These are phyloP conservation scores for Diabrotica undecimpunctata DNA, from an alignment of 1,140 invertebrate species.

Conservation along the genomic window DNA sequence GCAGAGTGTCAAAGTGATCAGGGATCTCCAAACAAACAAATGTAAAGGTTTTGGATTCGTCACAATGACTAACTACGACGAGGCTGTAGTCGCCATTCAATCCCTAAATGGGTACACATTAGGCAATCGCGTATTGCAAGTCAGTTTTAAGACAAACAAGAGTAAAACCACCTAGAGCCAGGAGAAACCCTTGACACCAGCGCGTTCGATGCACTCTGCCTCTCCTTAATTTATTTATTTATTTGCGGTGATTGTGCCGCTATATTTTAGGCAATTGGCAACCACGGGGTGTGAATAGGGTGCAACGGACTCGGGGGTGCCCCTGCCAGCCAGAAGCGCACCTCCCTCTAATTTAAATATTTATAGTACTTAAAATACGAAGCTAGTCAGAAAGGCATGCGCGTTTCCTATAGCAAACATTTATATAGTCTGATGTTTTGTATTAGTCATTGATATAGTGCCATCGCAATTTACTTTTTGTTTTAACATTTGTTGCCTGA, in stretches of 20 bases:
- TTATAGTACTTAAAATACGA: constrained; percentile 47
- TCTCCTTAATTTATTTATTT: constrained; percentile 32
- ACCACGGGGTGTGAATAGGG: constrained; percentile 27
- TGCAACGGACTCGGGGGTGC: constrained; percentile 23
- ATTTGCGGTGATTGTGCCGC: constrained; percentile 7
- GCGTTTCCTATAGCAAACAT: constrained; percentile 45
- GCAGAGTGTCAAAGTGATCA: constrained; percentile 96
- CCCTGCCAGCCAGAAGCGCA: constrained; percentile 24
- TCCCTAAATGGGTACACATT: constrained; percentile 96
- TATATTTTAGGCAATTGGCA: constrained; percentile 30
- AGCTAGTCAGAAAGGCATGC: constrained; percentile 48
- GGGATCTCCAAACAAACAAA: constrained; percentile 96
- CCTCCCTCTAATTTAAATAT: constrained; percentile 28
- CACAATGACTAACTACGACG: constrained; percentile 99
- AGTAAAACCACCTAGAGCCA: constrained; percentile 77
- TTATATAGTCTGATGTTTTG: constrained; percentile 36
- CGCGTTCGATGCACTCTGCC: constrained; percentile 27
- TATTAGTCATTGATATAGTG: constrained; percentile 37
- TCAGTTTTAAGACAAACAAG: constrained; percentile 96
- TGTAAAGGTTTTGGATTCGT: constrained; percentile 99
- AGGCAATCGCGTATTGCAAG: constrained; percentile 95
- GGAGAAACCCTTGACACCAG: constrained; percentile 31
- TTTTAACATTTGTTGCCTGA: constrained; percentile 1
- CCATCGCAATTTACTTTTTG: constrained; percentile 34
- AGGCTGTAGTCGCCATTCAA: constrained; percentile 95